Evolutionary conservation across 2,113 vertebrate genomes (phyloP).

Genomic region (Acanthochromis polyacanthus): DNA sequence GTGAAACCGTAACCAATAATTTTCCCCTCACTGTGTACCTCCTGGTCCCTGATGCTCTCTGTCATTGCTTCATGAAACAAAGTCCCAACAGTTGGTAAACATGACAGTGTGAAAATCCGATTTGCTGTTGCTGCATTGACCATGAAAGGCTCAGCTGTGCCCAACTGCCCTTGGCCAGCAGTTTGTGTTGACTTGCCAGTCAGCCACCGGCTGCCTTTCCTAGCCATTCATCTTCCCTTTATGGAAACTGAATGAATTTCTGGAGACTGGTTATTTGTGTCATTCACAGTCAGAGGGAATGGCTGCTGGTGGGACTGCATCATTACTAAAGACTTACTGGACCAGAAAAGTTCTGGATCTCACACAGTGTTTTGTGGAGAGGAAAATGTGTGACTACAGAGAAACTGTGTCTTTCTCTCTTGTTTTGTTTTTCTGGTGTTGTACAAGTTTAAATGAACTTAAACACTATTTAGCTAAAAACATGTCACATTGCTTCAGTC

Average conservation of each 20-base stretch:
- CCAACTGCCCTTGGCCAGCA: constrained; percentile 29
- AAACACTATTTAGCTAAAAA: neutral
- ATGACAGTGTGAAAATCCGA: constrained; percentile 45
- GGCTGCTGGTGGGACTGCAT: constrained; percentile 1
- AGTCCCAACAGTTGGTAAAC: constrained; percentile 40
- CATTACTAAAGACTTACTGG: constrained; percentile 27
- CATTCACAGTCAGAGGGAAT: constrained; percentile 23
- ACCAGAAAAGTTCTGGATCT: constrained; percentile 24
- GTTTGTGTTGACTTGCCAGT: constrained; percentile 36
- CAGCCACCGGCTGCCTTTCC: neutral
- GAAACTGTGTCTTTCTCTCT: neutral
- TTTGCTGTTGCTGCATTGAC: constrained; percentile 41
- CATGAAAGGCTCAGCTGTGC: constrained; percentile 45
- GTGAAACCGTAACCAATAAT: neutral
- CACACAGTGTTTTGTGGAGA: constrained; percentile 6
- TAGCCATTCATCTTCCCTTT: constrained; percentile 30
- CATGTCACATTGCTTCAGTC: constrained; percentile 32
- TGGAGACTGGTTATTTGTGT: constrained; percentile 14
- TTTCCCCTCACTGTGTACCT: constrained; percentile 5
- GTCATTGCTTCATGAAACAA: constrained; percentile 13
- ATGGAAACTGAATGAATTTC: constrained; percentile 25
- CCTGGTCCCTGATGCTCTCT: constrained; percentile 1
- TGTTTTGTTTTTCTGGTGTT: neutral
- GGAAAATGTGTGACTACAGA: neutral
- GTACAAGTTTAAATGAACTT: no score